Conservation (phyloP, 1,140 invertebrate species). For the Drosophila hydei region DNA sequence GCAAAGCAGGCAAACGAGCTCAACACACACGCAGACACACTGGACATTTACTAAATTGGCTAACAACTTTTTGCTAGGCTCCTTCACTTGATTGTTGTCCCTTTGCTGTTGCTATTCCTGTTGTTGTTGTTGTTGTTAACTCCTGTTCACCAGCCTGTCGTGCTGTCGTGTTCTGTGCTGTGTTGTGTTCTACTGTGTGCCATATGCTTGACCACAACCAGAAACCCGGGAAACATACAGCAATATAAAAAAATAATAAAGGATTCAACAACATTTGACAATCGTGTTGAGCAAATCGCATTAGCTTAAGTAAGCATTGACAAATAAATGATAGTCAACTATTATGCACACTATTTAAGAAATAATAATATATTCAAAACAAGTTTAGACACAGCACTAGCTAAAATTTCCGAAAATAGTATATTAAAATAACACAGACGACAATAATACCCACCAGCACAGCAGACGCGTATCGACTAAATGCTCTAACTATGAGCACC, state of each 20-base stretch:
- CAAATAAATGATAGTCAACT: too few species aligned
- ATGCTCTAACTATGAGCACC: too few species aligned
- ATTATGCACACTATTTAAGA: too few species aligned
- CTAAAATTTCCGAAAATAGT: too few species aligned
- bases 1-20: conserved; percentile 74
- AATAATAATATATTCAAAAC: too few species aligned
- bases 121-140: conserved; percentile 44
- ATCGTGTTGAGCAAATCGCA: background rate
- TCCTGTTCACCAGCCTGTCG: conserved; percentile 51
- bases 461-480: too few species aligned
- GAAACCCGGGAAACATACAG: conserved; percentile 17
- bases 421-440: too few species aligned
- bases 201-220: conserved; percentile 65
- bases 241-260: conserved; percentile 17
- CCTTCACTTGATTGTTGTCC: conserved; percentile 28
- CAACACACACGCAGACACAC: conserved; percentile 39
- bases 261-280: conserved; percentile 40
- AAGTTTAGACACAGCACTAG: too few species aligned
- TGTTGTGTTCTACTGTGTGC: conserved; percentile 37
- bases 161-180: conserved; percentile 6
- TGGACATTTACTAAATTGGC: conserved; percentile 78
- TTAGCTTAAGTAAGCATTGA: background rate
- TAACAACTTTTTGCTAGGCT: conserved; percentile 70
- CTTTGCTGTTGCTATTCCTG: conserved; percentile 23
- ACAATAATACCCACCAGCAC: too few species aligned